Evolutionary conservation across 64 coral and sea anemone species (phyloP).

Genomic region (Orbicella faveolata): DNA sequence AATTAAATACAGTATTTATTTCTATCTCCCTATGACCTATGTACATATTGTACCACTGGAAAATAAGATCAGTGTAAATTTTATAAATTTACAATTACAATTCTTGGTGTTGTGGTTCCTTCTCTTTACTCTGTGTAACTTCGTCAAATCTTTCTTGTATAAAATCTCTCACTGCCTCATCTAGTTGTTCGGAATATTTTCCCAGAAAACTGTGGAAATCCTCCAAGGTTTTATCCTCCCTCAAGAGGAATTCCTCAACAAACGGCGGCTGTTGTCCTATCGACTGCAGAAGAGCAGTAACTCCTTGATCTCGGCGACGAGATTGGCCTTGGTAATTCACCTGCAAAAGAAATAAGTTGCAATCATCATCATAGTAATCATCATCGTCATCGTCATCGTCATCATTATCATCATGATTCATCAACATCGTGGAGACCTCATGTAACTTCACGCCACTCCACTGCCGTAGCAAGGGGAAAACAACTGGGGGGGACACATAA

Average conservation of each 20-base stretch:
- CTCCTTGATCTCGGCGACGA: conserved; percentile 6
- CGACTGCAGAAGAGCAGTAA: conserved; percentile 30
- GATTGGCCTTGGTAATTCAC: conserved; percentile 78
- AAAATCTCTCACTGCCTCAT: conserved; percentile 13
- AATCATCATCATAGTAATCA: too few species aligned
- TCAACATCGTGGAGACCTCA: too few species aligned
- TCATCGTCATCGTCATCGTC: too few species aligned
- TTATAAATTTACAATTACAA: neutral
- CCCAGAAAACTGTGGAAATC: conserved; percentile 58
- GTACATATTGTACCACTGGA: neutral
- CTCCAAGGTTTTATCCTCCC: conserved; percentile 66
- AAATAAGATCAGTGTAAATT: neutral
- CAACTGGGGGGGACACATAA: too few species aligned
- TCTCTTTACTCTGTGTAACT: neutral
- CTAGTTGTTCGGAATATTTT: conserved; percentile 19
- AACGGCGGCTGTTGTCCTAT: conserved; percentile 31
- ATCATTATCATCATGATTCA: too few species aligned
- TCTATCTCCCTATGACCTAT: too few species aligned
- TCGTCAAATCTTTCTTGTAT: conserved; percentile 5
- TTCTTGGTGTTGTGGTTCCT: neutral
- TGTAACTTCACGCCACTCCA: too few species aligned
- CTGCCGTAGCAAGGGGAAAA: too few species aligned
- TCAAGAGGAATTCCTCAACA: conserved; percentile 79
- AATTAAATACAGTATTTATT: too few species aligned
- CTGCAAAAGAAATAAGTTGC: conserved; percentile 23